These are phyloP conservation scores for Anarrhichthys ocellatus DNA, from an alignment of 2,113 vertebrate genomes.

Conservation along the genomic window DNA sequence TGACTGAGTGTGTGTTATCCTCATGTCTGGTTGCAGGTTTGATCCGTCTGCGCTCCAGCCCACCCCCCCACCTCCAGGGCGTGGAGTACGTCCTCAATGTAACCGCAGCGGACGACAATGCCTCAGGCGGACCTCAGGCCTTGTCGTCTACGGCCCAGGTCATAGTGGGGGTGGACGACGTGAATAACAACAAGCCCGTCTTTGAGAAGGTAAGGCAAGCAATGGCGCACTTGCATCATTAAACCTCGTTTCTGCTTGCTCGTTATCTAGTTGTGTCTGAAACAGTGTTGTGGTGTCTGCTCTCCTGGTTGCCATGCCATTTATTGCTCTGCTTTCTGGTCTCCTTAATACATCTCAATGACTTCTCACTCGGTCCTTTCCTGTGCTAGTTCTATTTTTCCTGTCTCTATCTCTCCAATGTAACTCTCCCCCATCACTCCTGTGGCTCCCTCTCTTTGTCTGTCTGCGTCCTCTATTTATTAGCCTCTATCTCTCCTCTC, in stretches of 20 bases:
- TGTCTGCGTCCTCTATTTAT: slow-evolving; percentile 60
- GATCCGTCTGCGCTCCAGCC: slow-evolving; percentile 88
- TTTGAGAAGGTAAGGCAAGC: slow-evolving; percentile 87
- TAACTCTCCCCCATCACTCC: slow-evolving; percentile 33
- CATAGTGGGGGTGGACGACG: slow-evolving; percentile 88
- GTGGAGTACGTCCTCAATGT: slow-evolving; percentile 89
- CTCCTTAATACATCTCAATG: background rate
- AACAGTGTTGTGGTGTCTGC: background rate
- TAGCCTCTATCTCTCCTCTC: slow-evolving; percentile 67
- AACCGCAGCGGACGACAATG: slow-evolving; percentile 89
- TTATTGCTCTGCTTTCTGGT: background rate
- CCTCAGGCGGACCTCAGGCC: slow-evolving; percentile 86
- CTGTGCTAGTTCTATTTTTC: background rate
- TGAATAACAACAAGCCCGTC: slow-evolving; percentile 92
- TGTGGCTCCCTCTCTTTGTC: slow-evolving; percentile 45
- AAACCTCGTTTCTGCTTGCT: slow-evolving; percentile 7
- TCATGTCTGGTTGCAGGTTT: slow-evolving; percentile 82
- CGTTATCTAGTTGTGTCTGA: slow-evolving; percentile 2
- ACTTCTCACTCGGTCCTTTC: background rate
- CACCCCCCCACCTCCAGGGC: slow-evolving; percentile 87
- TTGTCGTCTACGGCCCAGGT: slow-evolving; percentile 86
- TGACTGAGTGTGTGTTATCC: background rate
- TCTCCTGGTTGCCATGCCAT: background rate
- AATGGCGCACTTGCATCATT: background rate
- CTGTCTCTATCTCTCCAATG: slow-evolving; percentile 2